phyloP scores from a whole-genome alignment of 2,113 vertebrate genomes.

The Sus scrofa region DNA sequence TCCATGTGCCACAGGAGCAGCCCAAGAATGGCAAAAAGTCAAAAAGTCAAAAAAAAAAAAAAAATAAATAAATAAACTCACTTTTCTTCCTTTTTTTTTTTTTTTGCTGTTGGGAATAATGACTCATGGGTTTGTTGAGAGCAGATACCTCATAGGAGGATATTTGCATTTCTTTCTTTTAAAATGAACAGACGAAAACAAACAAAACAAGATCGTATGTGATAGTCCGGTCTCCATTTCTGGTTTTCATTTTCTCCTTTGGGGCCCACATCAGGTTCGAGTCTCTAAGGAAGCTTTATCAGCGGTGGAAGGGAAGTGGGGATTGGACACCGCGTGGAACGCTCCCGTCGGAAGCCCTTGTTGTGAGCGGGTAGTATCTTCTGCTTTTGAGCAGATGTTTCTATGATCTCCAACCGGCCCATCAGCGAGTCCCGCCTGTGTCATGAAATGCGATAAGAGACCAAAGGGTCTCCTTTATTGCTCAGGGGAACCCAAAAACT shows the following conservation, averaged over 20 bases:
- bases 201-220: not conserved
- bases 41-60: too few relatives aligned
- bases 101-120: not conserved
- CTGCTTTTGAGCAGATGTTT: not conserved
- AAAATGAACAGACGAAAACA: not conserved
- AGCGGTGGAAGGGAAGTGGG: not conserved
- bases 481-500: slow-evolving; percentile 7
- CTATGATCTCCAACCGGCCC: not conserved
- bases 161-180: not conserved
- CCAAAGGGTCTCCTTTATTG: slow-evolving; percentile 10
- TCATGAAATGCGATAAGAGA: not conserved
- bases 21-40: too few relatives aligned
- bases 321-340: not conserved
- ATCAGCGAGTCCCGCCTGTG: not conserved
- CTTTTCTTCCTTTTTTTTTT: too few relatives aligned
- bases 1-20: too few relatives aligned
- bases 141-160: not conserved
- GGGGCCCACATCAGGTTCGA: slow-evolving; percentile 4
- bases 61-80: too few relatives aligned
- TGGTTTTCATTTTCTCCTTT: slow-evolving; percentile 68
- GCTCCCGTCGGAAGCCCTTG: not conserved
- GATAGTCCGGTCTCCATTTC: not conserved
- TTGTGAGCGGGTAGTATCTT: not conserved
- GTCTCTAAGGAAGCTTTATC: slow-evolving; percentile 1
- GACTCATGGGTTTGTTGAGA: not conserved